Evolutionary conservation across 2,113 vertebrate species (phyloP).

Genomic region (Macrotis lagotis): DNA sequence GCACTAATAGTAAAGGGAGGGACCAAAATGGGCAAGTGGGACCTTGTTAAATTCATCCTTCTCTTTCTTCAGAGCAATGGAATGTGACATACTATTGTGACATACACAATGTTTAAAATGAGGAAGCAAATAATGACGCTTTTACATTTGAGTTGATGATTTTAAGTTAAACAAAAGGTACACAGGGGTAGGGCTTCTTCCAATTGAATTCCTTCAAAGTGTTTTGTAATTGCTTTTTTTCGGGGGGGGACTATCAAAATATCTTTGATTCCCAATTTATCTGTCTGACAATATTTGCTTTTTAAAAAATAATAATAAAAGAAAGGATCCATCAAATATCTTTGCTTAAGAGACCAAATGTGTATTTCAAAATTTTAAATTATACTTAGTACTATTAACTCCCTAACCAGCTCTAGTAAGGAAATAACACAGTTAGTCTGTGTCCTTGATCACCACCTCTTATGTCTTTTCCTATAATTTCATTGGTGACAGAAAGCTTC

Average conservation of each 20-base stretch:
- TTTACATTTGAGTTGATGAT: neutral
- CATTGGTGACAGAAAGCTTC: neutral
- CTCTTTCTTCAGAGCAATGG: neutral
- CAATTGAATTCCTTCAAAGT: rapidly evolving
- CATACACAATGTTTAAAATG: no score
- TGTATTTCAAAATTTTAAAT: neutral
- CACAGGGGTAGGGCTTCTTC: rapidly evolving
- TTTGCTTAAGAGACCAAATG: no score
- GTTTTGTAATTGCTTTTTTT: rapidly evolving
- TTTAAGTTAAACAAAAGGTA: neutral
- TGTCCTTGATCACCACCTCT: neutral
- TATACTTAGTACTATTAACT: neutral
- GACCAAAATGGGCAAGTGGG: rapidly evolving
- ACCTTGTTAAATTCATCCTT: neutral
- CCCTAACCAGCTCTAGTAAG: neutral
- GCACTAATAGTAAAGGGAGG: neutral
- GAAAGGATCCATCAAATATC: rapidly evolving
- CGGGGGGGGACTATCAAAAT: no score
- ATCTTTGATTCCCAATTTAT: neutral
- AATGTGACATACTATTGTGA: neutral
- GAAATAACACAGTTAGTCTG: neutral
- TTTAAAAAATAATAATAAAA: neutral
- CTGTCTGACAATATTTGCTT: neutral
- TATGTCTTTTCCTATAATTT: neutral
- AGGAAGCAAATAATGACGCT: neutral